Evolutionary conservation across 2,888 invertebrate species (phyloP), one percentile per base, ranked within the genome.

Genomic region (Amphipoea lucens): DNA sequence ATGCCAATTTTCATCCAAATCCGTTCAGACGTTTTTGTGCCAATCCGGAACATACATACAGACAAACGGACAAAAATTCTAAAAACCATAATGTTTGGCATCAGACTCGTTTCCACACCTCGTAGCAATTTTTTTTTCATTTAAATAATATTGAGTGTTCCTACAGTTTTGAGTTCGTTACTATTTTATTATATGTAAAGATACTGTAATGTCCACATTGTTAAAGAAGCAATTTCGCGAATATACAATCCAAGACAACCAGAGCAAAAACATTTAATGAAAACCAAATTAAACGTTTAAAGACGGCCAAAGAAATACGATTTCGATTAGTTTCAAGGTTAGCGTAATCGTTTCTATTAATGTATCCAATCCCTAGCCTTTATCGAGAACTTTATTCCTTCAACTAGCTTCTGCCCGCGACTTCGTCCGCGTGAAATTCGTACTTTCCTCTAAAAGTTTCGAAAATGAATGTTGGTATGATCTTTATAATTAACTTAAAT

Each of bases 261-360:
- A 57, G 9, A 48, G 76, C 17, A 77, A 78, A 80, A 36, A 60
- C 20, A 62, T 60, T n/a, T 54, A 62, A 40, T 48, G 36, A 83
- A 78, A 67, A 42, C 14, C 42, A 60, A 83, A 77, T 83, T 79
- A 40, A 45, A 84, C 84, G 23, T 29, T 62, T 40, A 45, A 54
- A 45, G 79, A 67, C 20, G n/a, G 42, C 51, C 29, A 60, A 69
- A 80, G 81, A 81, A 81, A 81, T 66, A 80, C 57, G 57, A 76
- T 81, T 73, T 68, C 54, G 42, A 84, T 81, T 81, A 67, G 68
- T 84, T 84, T 67, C 75, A 82, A 77, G 76, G 73, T 71, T n/a
- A 73, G 36, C 51, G 54, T 66, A 81, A 81, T 69, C 66, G 76
- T 70, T 77, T 73, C 69, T 65, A 72, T 87, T 79, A 74, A 62